A percentile compares a stretch with the other conserved stretches of the same genome.
phyloP scores from a whole-genome alignment of 2,797 vertebrate species.

The Diglossa cyanea region DNA sequence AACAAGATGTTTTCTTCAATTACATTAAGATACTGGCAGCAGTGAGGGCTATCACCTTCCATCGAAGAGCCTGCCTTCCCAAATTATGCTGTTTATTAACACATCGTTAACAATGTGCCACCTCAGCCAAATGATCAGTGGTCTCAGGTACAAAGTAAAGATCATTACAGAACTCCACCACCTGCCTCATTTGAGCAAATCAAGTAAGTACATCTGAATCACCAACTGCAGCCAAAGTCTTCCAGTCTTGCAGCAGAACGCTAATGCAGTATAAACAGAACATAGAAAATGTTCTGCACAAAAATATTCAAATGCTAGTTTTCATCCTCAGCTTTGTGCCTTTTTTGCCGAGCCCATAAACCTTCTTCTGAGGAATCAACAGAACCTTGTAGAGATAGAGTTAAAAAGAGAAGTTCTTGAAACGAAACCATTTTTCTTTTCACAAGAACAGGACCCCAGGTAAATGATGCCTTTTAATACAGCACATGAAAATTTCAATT shows the following conservation, averaged over 20 bases:
- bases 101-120: conserved; percentile 18
- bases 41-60: background rate
- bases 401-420: background rate
- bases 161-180: background rate
- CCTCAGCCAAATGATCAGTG: background rate
- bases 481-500: conserved; percentile 49
- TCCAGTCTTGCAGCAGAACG: no score
- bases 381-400: background rate
- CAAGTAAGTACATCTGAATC: conserved; percentile 5
- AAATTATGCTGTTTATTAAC: conserved; percentile 7
- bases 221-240: background rate
- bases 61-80: background rate
- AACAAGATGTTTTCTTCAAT: conserved; percentile 36
- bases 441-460: background rate
- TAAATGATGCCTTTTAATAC: conserved; percentile 41
- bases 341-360: background rate
- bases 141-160: background rate
- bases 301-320: background rate
- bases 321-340: background rate
- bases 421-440: background rate
- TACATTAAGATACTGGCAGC: conserved; percentile 1
- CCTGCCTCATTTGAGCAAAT: background rate
- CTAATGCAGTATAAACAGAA: no score
- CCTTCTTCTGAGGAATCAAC: background rate
- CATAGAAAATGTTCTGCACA: background rate